These are phyloP conservation scores for Spodoptera exigua DNA, from an alignment of 2,888 invertebrate species.

Conservation along the genomic window DNA sequence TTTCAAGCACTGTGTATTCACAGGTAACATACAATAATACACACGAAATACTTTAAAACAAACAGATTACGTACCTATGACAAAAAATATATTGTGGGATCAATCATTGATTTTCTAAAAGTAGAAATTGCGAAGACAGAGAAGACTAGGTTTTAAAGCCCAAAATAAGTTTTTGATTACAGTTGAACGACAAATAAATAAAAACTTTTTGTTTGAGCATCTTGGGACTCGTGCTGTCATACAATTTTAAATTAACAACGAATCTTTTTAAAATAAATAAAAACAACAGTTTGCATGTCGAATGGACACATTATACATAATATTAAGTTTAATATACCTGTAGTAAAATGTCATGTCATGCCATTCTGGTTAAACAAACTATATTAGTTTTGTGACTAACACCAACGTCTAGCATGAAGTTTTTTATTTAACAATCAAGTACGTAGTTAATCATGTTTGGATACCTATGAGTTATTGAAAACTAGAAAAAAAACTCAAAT, in stretches of 20 bases:
- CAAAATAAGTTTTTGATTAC: too few species aligned
- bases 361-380: slow-evolving; percentile 12
- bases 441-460: slow-evolving; percentile 5
- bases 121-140: too few species aligned
- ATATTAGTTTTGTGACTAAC: slow-evolving; percentile 62
- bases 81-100: too few species aligned
- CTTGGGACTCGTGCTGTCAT: too few species aligned
- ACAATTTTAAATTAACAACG: slow-evolving; percentile 1
- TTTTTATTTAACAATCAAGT: slow-evolving; percentile 16
- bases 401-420: slow-evolving; percentile 52
- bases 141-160: too few species aligned
- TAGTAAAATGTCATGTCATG: slow-evolving; percentile 11
- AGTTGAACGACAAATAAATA: too few species aligned
- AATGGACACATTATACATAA: slow-evolving; percentile 31
- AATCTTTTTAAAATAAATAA: too few species aligned
- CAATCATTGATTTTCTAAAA: too few species aligned
- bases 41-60: neutral
- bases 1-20: slow-evolving; percentile 34
- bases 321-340: slow-evolving; percentile 24
- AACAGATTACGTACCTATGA: too few species aligned
- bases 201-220: too few species aligned
- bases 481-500: neutral
- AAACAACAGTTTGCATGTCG: slow-evolving; percentile 27
- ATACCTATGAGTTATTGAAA: too few species aligned
- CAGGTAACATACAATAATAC: slow-evolving; percentile 2